Base-by-base conservation (phyloP, 2,797 vertebrate genomes). In the Remorina albescens region DNA sequence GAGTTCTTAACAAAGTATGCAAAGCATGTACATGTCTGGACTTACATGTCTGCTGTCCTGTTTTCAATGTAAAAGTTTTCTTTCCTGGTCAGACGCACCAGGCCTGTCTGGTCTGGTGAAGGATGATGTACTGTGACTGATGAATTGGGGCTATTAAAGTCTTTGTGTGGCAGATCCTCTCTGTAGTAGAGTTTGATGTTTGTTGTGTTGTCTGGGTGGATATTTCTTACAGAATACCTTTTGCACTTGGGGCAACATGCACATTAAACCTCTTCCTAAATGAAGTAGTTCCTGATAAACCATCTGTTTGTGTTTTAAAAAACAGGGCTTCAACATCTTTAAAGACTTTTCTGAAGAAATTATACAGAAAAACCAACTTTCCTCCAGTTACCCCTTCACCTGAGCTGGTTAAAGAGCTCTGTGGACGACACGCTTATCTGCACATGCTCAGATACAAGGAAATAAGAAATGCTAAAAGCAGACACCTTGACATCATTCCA, bases 151-250 rank as follows among this genome's bases (percentile, higher is more conserved):
- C 83, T 73, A 82, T 92, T 93, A 83, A 89, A 88, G 69, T 74
- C 66, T 91, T 93, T 91, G 86, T 88, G 85, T 91, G 83, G 83
- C 81, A 72, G 85, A 76, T 87, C 84, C 70, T 80, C 23, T 42
- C 71, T 74, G 90, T 76, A 80, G 83, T 92, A 91, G 93, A 94
- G 85, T 72, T 67, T 81, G 79, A 88, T 93, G 89, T 93, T 94
- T 93, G 86, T 86, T 91, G 83, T 88, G 78, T 78, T 80, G 90
- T 92, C 93, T 93, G 89, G 85, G 44, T 18, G 16, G 50, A 56
- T 54, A 77, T 51, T 78, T 71, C 85, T 78, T 70, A 74, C 74
- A 69, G 77, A 67, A 76, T 72, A 58, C 53, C 63, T 73, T 84
- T 58, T 82, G 72, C 75, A 76, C 37, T 60, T n/a, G 6, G 56